Conservation (phyloP, 2,113 vertebrate species). For the Eupsittula cactorum region DNA sequence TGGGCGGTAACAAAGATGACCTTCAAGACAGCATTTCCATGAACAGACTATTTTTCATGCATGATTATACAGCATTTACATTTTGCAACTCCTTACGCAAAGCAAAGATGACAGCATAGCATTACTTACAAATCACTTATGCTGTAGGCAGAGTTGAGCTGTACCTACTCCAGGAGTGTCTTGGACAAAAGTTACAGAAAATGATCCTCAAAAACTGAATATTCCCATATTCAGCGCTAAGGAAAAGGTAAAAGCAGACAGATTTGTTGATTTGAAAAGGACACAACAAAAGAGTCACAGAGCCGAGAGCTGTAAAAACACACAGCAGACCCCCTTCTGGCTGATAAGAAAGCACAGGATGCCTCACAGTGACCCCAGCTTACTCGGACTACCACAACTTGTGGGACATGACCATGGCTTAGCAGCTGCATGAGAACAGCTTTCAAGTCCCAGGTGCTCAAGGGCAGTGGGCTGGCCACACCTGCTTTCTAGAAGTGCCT, state of each 20-base stretch:
- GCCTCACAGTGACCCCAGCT: neutral
- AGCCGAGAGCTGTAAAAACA: neutral
- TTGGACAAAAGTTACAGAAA: neutral
- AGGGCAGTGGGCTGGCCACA: neutral
- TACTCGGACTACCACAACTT: neutral
- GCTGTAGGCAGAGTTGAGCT: neutral
- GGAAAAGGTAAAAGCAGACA: neutral
- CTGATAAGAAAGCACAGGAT: neutral
- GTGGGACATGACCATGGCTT: neutral
- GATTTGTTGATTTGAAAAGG: neutral
- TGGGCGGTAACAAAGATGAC: neutral
- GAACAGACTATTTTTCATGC: neutral
- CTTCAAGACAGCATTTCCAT: neutral
- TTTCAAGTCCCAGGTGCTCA: neutral
- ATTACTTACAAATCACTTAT: neutral
- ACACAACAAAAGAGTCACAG: neutral
- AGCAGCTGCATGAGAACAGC: neutral
- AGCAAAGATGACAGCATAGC: neutral
- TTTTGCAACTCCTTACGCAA: neutral
- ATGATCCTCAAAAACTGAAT: neutral
- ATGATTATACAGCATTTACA: neutral
- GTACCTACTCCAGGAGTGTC: neutral
- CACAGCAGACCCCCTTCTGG: neutral
- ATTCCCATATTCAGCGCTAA: neutral
- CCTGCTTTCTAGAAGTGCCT: neutral